phyloP scores from a whole-genome alignment of 2,888 invertebrate species.

The Microplitis manilae region DNA sequence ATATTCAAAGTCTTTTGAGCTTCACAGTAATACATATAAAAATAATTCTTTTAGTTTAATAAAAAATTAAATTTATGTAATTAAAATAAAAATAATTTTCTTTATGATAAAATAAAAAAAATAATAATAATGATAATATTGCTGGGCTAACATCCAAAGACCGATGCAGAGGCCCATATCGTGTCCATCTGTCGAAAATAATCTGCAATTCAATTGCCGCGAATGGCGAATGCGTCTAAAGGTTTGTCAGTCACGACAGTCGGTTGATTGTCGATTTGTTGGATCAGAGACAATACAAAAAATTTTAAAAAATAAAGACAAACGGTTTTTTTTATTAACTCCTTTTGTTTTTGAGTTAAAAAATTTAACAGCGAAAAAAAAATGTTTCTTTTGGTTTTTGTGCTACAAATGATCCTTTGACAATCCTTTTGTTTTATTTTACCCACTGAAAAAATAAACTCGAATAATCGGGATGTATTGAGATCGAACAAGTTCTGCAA shows the following conservation, averaged over 20 bases:
- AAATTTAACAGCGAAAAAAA: too few species aligned
- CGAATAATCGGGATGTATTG: constrained; percentile 39
- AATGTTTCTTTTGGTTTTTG: neutral
- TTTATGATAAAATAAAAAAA: too few species aligned
- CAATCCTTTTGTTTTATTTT: neutral
- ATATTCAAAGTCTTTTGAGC: neutral
- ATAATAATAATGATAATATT: constrained; percentile 23
- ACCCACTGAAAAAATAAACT: neutral
- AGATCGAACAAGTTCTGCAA: constrained; percentile 39
- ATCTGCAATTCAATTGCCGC: constrained; percentile 65
- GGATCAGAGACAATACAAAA: neutral
- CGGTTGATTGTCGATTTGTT: constrained; percentile 38
- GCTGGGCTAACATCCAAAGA: constrained; percentile 15
- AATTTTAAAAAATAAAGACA: neutral
- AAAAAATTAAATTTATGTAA: too few species aligned
- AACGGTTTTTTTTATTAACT: constrained; percentile 20
- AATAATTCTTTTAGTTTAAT: too few species aligned
- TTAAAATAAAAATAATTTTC: too few species aligned
- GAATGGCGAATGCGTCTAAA: constrained; percentile 50
- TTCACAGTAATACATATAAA: neutral
- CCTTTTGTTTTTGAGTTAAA: neutral
- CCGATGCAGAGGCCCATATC: constrained; percentile 45
- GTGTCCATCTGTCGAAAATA: constrained; percentile 64
- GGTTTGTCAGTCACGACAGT: constrained; percentile 57
- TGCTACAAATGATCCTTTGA: neutral